phyloP scores from a whole-genome alignment of 2,888 invertebrate genomes.

The Lepidochrysops patricia region DNA sequence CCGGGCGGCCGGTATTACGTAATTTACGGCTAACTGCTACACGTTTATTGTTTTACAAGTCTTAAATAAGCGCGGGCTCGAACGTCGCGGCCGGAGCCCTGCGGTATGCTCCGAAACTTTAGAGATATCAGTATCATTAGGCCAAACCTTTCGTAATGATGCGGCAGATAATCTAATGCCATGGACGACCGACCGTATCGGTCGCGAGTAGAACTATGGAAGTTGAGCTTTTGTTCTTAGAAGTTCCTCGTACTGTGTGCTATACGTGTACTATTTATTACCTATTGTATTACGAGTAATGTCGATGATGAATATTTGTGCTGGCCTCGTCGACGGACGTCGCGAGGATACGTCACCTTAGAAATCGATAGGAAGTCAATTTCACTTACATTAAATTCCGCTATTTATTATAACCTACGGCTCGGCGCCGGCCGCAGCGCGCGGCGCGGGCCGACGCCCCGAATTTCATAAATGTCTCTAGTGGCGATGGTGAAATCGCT shows the following conservation, averaged over 20 bases:
- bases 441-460: constrained; percentile 26
- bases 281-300: constrained; percentile 54
- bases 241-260: background rate
- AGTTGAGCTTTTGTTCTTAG: constrained; percentile 31
- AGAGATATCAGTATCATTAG: constrained; percentile 19
- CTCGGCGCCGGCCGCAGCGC: constrained; percentile 35
- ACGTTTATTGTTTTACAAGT: constrained; percentile 29
- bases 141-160: constrained; percentile 21
- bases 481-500: constrained; percentile 34
- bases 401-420: constrained; percentile 64
- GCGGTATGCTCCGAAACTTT: background rate
- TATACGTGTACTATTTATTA: constrained; percentile 47
- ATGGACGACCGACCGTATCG: background rate
- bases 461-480: constrained; percentile 62
- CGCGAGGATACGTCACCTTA: constrained; percentile 51
- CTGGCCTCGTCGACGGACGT: constrained; percentile 32
- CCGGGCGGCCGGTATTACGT: background rate
- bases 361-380: constrained; percentile 71
- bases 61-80: constrained; percentile 29
- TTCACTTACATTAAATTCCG: constrained; percentile 63
- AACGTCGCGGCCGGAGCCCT: constrained; percentile 16
- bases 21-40: background rate
- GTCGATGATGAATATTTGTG: constrained; percentile 51
- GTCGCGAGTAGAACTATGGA: background rate
- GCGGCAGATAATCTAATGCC: background rate